These are phyloP conservation scores for Acrobasis suavella DNA, from an alignment of 2,888 invertebrate species.

Conservation along the genomic window DNA sequence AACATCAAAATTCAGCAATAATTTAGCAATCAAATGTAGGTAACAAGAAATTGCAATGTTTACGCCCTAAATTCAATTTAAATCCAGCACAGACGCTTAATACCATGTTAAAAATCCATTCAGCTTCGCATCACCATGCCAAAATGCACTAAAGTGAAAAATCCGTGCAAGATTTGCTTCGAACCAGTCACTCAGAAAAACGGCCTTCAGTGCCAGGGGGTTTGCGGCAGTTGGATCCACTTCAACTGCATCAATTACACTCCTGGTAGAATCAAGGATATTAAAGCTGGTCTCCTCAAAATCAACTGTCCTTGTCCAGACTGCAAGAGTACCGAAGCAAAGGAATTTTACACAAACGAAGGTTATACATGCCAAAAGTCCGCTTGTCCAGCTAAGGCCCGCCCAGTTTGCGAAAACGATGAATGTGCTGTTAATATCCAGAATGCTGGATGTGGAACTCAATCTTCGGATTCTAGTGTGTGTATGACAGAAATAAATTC, in stretches of 20 bases:
- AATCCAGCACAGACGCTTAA: too few relatives aligned
- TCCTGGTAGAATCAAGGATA: constrained; percentile 64
- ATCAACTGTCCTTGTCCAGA: constrained; percentile 72
- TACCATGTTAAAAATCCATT: neutral
- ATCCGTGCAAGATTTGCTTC: constrained; percentile 70
- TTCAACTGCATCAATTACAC: constrained; percentile 65
- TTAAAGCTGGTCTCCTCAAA: constrained; percentile 59
- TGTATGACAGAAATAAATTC: too few relatives aligned
- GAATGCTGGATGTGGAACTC: neutral
- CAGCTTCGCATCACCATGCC: constrained; percentile 44
- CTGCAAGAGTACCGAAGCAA: constrained; percentile 60
- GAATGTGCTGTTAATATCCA: neutral
- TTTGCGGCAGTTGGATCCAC: constrained; percentile 65
- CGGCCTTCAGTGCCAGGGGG: constrained; percentile 66
- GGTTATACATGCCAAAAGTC: constrained; percentile 54
- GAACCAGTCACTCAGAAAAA: constrained; percentile 52
- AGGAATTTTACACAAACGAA: constrained; percentile 40
- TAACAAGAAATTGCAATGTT: too few relatives aligned
- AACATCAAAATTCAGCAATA: too few relatives aligned
- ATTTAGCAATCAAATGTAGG: too few relatives aligned
- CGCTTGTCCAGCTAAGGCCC: constrained; percentile 55
- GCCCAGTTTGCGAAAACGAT: constrained; percentile 46
- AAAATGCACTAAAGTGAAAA: constrained; percentile 56
- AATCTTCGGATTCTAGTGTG: neutral
- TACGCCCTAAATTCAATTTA: too few relatives aligned